Evolutionary conservation across 1,140 invertebrate genomes (phyloP).

Genomic region (Apocrypta bakeri): DNA sequence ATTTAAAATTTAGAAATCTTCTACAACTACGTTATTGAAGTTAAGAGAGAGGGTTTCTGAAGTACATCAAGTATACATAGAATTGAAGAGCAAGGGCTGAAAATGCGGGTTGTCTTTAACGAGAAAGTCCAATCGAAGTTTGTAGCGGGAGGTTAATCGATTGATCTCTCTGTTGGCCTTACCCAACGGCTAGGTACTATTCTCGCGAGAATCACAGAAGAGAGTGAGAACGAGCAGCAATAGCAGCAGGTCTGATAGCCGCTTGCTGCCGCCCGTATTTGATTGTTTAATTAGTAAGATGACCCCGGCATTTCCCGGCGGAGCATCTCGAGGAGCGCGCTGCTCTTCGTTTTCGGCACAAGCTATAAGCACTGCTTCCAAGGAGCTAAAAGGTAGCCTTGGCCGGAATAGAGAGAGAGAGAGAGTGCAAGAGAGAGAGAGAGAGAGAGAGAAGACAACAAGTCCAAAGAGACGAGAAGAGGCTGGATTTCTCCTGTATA

Average conservation of each 20-base stretch:
- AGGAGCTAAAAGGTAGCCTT: neutral
- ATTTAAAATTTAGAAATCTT: neutral
- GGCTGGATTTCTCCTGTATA: constrained; percentile 72
- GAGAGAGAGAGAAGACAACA: constrained; percentile 36
- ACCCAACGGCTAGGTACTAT: neutral
- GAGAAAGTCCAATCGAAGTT: constrained; percentile 68
- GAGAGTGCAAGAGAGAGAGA: constrained; percentile 35
- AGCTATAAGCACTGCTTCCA: neutral
- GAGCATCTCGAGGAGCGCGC: constrained; percentile 59
- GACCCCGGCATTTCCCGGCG: constrained; percentile 66
- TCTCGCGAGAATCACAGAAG: constrained; percentile 8
- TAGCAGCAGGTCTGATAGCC: constrained; percentile 29
- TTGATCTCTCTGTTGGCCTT: constrained; percentile 25
- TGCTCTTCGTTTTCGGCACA: constrained; percentile 29
- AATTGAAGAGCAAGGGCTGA: neutral
- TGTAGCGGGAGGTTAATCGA: constrained; percentile 64
- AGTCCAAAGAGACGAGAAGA: constrained; percentile 56
- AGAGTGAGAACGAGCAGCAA: neutral
- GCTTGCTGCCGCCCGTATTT: constrained; percentile 68
- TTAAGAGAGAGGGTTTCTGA: neutral
- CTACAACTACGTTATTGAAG: neutral
- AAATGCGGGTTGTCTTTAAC: constrained; percentile 32
- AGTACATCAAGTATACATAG: neutral
- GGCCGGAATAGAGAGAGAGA: constrained; percentile 8
- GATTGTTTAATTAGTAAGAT: constrained; percentile 76